Conservation (phyloP, 1,140 invertebrate species). For the Harpegnathos saltator region DNA sequence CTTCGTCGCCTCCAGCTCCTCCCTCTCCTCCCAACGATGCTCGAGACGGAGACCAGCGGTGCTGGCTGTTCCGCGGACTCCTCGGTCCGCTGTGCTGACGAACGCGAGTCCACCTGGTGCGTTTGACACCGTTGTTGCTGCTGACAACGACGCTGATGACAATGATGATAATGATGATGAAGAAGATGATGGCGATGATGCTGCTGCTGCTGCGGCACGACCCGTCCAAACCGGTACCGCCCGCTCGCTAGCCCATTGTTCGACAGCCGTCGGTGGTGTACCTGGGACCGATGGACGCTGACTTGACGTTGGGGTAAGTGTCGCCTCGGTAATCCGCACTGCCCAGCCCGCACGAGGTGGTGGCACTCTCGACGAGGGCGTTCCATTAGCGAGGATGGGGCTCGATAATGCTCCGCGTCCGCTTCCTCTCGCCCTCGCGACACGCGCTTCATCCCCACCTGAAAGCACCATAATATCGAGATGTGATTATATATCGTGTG, state of each 20-base stretch:
- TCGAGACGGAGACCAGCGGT: slow-evolving; percentile 64
- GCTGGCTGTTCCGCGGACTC: slow-evolving; percentile 46
- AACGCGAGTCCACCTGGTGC: slow-evolving; percentile 36
- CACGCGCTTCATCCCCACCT: slow-evolving; percentile 86
- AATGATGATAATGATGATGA: slow-evolving; percentile 15
- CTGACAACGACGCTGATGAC: slow-evolving; percentile 56
- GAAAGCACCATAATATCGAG: slow-evolving; percentile 65
- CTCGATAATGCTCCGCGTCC: slow-evolving; percentile 84
- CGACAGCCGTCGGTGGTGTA: slow-evolving; percentile 67
- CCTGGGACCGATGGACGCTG: slow-evolving; percentile 64
- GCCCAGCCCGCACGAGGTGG: slow-evolving; percentile 84
- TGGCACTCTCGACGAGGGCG: slow-evolving; percentile 87
- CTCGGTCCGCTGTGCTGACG: slow-evolving; percentile 39
- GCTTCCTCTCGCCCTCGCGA: slow-evolving; percentile 85
- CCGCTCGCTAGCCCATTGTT: slow-evolving; percentile 81
- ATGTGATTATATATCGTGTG: not conserved
- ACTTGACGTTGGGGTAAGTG: slow-evolving; percentile 68
- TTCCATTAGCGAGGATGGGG: slow-evolving; percentile 88
- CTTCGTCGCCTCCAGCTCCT: slow-evolving; percentile 74
- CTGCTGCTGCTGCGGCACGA: slow-evolving; percentile 53
- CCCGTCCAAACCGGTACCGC: slow-evolving; percentile 75
- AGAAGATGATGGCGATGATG: slow-evolving; percentile 44
- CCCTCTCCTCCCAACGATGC: slow-evolving; percentile 65
- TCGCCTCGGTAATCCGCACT: slow-evolving; percentile 86
- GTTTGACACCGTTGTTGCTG: slow-evolving; percentile 57